These are phyloP conservation scores for Caenorhabditis sp. DNA, from an alignment of 2,888 invertebrate genomes.

Conservation along the genomic window DNA sequence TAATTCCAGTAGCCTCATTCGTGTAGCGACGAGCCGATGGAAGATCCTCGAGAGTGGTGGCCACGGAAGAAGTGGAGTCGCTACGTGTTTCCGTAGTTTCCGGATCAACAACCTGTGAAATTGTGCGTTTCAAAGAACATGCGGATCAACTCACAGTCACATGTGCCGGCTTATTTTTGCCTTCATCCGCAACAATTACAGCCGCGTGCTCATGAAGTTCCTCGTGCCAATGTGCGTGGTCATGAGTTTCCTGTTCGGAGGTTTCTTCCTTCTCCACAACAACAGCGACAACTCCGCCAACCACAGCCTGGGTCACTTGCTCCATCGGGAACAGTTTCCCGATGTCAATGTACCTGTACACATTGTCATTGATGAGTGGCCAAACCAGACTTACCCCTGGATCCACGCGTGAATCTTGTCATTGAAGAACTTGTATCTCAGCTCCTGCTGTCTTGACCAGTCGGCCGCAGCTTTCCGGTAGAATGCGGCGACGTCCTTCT, in stretches of 20 bases:
- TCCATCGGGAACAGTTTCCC: conserved; percentile 14
- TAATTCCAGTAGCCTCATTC: conserved; percentile 15
- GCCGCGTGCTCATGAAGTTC: conserved; percentile 37
- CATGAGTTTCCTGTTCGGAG: background rate
- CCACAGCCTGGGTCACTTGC: background rate
- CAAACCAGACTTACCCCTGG: conserved; percentile 41
- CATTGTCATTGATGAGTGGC: background rate
- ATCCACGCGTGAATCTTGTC: conserved; percentile 66
- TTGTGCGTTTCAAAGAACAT: no score
- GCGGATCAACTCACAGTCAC: no score
- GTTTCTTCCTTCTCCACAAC: background rate
- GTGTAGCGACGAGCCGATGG: conserved; percentile 29
- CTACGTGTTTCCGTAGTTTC: conserved; percentile 9
- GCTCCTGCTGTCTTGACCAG: conserved; percentile 63
- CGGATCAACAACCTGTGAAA: background rate
- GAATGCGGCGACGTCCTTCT: conserved; percentile 52
- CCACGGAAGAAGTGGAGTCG: conserved; percentile 31
- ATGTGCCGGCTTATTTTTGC: conserved; percentile 6
- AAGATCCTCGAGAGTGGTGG: conserved; percentile 42
- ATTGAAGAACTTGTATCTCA: conserved; percentile 68
- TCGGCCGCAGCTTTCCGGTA: conserved; percentile 52
- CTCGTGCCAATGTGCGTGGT: conserved; percentile 33
- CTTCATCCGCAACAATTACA: conserved; percentile 15
- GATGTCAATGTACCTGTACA: conserved; percentile 34
- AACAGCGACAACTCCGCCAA: conserved; percentile 7